Evolutionary conservation across 1,140 invertebrate species (phyloP).

Genomic region (Phenacoccus solenopsis): DNA sequence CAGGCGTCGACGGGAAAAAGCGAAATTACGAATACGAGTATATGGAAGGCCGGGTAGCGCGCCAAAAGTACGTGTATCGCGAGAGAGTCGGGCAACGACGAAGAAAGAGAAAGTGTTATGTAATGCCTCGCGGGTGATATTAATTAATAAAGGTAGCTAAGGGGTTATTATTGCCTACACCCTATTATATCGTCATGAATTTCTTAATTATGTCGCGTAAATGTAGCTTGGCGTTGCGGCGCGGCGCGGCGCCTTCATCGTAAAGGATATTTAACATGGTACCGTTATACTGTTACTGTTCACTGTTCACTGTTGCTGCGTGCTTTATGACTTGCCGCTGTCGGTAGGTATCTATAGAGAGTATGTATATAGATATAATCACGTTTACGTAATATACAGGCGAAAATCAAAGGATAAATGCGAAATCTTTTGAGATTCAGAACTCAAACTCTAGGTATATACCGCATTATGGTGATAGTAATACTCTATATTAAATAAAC

Average conservation of each 20-base stretch:
- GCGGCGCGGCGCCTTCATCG: not conserved
- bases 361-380: no score
- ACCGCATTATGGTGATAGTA: no score
- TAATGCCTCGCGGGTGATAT: slow-evolving; percentile 12
- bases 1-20: not conserved
- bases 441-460: not conserved
- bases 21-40: not conserved
- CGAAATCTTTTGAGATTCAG: not conserved
- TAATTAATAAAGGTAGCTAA: slow-evolving; percentile 17
- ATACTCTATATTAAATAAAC: not conserved
- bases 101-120: slow-evolving; percentile 2
- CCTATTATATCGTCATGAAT: slow-evolving; percentile 16
- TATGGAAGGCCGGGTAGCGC: not conserved
- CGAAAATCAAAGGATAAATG: not conserved
- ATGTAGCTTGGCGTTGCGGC: not conserved
- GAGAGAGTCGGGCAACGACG: not conserved
- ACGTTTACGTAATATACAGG: no score
- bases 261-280: not conserved
- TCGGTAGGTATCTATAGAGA: no score
- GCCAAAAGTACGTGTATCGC: not conserved
- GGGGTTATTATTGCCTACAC: slow-evolving; percentile 16
- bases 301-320: not conserved
- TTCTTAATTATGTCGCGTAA: slow-evolving; percentile 11
- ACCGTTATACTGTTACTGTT: not conserved
- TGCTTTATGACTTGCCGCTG: no score